Evolutionary conservation across 2,113 vertebrate species (phyloP).

Genomic region (Merops nubicus): DNA sequence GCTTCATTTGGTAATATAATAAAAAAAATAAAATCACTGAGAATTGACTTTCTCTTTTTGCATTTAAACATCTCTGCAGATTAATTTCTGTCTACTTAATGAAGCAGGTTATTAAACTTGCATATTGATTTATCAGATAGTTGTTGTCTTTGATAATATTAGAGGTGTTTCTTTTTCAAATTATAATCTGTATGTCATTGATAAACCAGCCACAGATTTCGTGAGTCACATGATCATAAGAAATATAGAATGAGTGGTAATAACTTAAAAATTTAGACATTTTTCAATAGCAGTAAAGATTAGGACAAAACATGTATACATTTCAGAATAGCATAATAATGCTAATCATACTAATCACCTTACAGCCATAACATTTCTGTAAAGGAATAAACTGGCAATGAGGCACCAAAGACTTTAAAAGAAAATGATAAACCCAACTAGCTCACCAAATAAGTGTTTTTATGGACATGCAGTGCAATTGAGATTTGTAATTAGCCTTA

Average conservation of each 20-base stretch:
- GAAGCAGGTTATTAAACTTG: conserved; percentile 75
- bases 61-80: conserved; percentile 66
- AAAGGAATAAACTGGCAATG: neutral
- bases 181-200: conserved; percentile 70
- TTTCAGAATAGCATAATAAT: neutral
- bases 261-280: neutral
- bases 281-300: neutral
- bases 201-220: conserved; percentile 68
- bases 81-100: conserved; percentile 77
- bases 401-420: neutral
- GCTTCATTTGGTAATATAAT: conserved; percentile 34
- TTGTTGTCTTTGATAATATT: conserved; percentile 67
- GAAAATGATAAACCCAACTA: neutral
- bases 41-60: conserved; percentile 57
- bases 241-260: conserved; percentile 6
- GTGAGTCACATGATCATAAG: conserved; percentile 58
- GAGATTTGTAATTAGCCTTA: neutral
- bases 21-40: conserved; percentile 31
- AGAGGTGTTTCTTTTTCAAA: conserved; percentile 77
- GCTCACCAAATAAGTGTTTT: neutral
- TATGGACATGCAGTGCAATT: rapidly evolving
- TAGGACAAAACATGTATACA: neutral
- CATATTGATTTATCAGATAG: conserved; percentile 79
- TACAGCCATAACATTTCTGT: neutral
- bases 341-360: neutral